phyloP scores from a whole-genome alignment of 2,797 vertebrate species.

The Hybognathus amarus region DNA sequence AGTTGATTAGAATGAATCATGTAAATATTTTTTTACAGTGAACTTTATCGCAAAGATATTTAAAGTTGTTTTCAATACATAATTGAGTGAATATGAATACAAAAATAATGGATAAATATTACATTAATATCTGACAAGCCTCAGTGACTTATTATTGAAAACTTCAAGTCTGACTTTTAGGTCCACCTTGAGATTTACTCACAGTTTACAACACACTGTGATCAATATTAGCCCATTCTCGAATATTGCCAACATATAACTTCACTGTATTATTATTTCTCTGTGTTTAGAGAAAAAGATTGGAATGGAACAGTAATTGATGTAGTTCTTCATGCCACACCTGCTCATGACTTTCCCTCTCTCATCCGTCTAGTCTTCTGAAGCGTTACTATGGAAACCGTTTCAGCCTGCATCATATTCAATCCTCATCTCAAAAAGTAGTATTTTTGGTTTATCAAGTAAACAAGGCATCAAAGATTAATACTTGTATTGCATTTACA shows the following conservation, averaged over 20 bases:
- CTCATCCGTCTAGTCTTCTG: slow-evolving; percentile 58
- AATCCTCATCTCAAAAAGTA: slow-evolving; percentile 52
- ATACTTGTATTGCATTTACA: slow-evolving; percentile 22
- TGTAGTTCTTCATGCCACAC: slow-evolving; percentile 65
- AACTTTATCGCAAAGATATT: neutral
- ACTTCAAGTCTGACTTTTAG: neutral
- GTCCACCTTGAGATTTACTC: slow-evolving; percentile 21
- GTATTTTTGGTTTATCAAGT: slow-evolving; percentile 31
- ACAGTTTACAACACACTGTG: slow-evolving; percentile 11
- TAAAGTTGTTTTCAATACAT: slow-evolving; percentile 1
- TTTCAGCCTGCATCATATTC: slow-evolving; percentile 58
- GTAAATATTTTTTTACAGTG: neutral
- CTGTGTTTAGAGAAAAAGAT: slow-evolving; percentile 26
- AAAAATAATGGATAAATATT: neutral
- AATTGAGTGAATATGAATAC: slow-evolving; percentile 6
- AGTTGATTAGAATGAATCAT: neutral
- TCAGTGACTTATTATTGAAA: slow-evolving; percentile 21
- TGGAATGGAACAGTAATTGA: slow-evolving; percentile 22
- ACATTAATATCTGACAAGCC: slow-evolving; percentile 7
- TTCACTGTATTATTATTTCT: slow-evolving; percentile 6
- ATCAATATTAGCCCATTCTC: slow-evolving; percentile 26
- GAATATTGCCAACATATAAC: slow-evolving; percentile 3
- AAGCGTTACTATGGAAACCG: slow-evolving; percentile 76
- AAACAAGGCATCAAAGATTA: slow-evolving; percentile 18
- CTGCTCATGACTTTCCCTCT: slow-evolving; percentile 66